Evolutionary conservation across 1,140 invertebrate genomes (phyloP).

Genomic region (Aphidius ervi): DNA sequence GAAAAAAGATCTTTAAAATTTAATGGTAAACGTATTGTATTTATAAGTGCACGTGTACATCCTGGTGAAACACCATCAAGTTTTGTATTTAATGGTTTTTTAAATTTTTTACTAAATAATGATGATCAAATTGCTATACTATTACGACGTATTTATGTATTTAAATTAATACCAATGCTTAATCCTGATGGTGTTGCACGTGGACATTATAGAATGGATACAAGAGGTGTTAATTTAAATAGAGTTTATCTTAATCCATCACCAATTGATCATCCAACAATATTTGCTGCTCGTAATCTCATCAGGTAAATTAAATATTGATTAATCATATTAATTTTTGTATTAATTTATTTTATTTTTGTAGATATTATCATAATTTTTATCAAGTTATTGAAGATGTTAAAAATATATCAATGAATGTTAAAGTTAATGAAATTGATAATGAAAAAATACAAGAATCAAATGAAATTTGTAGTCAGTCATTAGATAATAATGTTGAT

Average conservation of each 20-base stretch:
- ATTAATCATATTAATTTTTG: conserved; percentile 10
- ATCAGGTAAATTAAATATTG: conserved; percentile 57
- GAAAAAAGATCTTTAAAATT: conserved; percentile 69
- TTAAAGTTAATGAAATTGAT: background rate
- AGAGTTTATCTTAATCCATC: conserved; percentile 78
- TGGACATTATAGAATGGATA: conserved; percentile 87
- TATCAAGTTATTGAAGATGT: conserved; percentile 51
- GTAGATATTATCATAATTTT: conserved; percentile 57
- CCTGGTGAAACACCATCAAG: conserved; percentile 91
- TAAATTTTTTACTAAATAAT: conserved; percentile 72
- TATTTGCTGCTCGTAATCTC: conserved; percentile 75
- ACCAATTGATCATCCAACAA: conserved; percentile 71
- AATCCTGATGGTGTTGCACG: conserved; percentile 90
- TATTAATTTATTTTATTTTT: conserved; percentile 12
- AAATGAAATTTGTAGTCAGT: conserved; percentile 17
- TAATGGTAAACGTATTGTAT: conserved; percentile 73
- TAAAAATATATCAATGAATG: no score
- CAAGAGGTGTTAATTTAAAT: conserved; percentile 79
- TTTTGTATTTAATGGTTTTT: conserved; percentile 89
- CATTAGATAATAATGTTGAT: conserved; percentile 1
- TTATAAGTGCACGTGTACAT: conserved; percentile 87
- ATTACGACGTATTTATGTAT: conserved; percentile 76
- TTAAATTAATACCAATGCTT: conserved; percentile 89
- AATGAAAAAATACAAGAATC: conserved; percentile 31
- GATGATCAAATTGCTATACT: conserved; percentile 70